A percentile compares a stretch with the other conserved stretches of the same genome.
phyloP scores from a whole-genome alignment of 1,140 invertebrate species.

The Sminthurinus signatus region DNA sequence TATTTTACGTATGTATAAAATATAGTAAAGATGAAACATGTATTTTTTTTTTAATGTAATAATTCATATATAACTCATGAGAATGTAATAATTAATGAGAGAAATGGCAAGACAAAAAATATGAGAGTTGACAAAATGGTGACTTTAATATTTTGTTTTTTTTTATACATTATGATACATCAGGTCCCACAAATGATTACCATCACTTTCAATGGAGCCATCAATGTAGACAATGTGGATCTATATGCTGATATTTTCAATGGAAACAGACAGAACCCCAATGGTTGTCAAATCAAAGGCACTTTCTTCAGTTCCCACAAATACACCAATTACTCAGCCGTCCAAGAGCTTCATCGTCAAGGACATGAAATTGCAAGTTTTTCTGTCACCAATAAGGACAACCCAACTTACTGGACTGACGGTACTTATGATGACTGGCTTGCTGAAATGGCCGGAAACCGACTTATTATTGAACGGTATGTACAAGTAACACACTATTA shows the following conservation, averaged over 20 bases:
- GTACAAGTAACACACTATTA: too few relatives aligned
- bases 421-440: constrained; percentile 87
- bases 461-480: constrained; percentile 69
- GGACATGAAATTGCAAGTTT: constrained; percentile 92
- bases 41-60: too few relatives aligned
- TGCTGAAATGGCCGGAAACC: constrained; percentile 90
- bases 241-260: constrained; percentile 86
- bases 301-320: constrained; percentile 96
- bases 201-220: constrained; percentile 86
- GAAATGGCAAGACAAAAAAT: too few relatives aligned
- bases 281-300: constrained; percentile 85
- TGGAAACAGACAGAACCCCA: constrained; percentile 76
- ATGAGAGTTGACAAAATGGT: too few relatives aligned
- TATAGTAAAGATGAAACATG: too few relatives aligned
- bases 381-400: constrained; percentile 87
- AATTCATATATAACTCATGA: too few relatives aligned
- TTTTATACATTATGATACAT: too few relatives aligned
- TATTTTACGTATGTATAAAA: too few relatives aligned
- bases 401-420: constrained; percentile 79
- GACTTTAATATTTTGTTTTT: too few relatives aligned
- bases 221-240: constrained; percentile 91
- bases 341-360: constrained; percentile 82
- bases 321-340: constrained; percentile 90
- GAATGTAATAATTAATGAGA: too few relatives aligned
- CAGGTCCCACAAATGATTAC: constrained; percentile 88